These are phyloP conservation scores for Corvus hawaiiensis DNA, from an alignment of 2,113 vertebrate species.

Conservation along the genomic window DNA sequence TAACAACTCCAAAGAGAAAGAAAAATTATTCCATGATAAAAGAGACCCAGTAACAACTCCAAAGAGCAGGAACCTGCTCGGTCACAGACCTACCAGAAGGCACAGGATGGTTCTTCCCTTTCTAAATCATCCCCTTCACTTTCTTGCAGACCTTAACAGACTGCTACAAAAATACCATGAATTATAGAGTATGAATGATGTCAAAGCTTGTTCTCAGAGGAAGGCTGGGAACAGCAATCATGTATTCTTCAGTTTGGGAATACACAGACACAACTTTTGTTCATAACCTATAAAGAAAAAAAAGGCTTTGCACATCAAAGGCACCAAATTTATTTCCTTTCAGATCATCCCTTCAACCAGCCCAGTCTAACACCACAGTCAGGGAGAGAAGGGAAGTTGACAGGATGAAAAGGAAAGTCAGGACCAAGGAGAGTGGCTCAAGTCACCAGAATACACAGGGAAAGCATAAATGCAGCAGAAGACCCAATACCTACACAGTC, in stretches of 20 bases:
- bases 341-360: neutral
- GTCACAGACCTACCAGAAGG: neutral
- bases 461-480: neutral
- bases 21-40: neutral
- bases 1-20: neutral
- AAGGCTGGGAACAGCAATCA: neutral
- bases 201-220: slow-evolving; percentile 31
- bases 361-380: neutral
- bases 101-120: neutral
- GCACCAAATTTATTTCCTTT: neutral
- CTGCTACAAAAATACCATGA: slow-evolving; percentile 54
- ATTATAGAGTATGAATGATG: slow-evolving; percentile 55
- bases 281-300: neutral
- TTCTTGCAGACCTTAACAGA: slow-evolving; percentile 4
- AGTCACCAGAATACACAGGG: neutral
- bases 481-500: neutral
- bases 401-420: neutral
- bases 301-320: neutral
- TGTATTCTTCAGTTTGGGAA: slow-evolving; percentile 21
- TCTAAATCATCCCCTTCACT: neutral
- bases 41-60: neutral
- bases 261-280: slow-evolving; percentile 6
- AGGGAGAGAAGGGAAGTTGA: neutral
- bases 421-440: neutral
- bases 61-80: neutral